These are phyloP conservation scores for Hephaestus fuliginosus DNA, from an alignment of 2,797 vertebrate species.

Conservation along the genomic window DNA sequence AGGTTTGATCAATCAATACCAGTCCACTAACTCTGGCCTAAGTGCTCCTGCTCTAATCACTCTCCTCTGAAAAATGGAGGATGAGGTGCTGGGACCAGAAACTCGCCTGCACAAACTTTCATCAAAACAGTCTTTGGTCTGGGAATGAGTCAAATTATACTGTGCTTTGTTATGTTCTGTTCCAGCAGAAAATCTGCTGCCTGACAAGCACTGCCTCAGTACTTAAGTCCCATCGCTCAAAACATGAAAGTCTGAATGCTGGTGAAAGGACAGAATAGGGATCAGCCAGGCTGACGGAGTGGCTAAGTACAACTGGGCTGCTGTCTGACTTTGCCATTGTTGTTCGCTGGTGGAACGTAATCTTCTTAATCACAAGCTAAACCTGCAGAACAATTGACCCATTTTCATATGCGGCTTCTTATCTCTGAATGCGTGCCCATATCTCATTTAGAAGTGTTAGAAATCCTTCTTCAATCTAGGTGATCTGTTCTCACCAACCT, in stretches of 20 bases:
- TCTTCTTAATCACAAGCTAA: slow-evolving; percentile 82
- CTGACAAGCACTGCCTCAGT: slow-evolving; percentile 66
- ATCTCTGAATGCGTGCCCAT: slow-evolving; percentile 72
- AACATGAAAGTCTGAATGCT: slow-evolving; percentile 70
- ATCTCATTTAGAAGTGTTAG: slow-evolving; percentile 83
- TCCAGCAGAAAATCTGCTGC: slow-evolving; percentile 65
- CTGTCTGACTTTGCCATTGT: slow-evolving; percentile 76
- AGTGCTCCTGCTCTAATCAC: slow-evolving; percentile 81
- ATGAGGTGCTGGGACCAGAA: slow-evolving; percentile 55
- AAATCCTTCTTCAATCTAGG: slow-evolving; percentile 82
- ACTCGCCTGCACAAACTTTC: slow-evolving; percentile 60
- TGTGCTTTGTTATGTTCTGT: slow-evolving; percentile 70
- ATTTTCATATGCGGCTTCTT: slow-evolving; percentile 77
- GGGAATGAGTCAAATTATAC: slow-evolving; percentile 72
- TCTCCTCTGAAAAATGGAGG: slow-evolving; percentile 64
- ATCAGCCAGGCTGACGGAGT: slow-evolving; percentile 73
- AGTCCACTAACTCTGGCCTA: slow-evolving; percentile 67
- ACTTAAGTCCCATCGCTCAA: slow-evolving; percentile 72
- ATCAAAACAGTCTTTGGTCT: slow-evolving; percentile 72
- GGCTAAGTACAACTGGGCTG: slow-evolving; percentile 72
- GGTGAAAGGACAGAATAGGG: slow-evolving; percentile 72
- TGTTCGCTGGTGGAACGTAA: slow-evolving; percentile 77
- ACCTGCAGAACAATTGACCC: slow-evolving; percentile 85
- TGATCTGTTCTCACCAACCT: slow-evolving; percentile 81
- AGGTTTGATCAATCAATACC: slow-evolving; percentile 84